Evolutionary conservation across 2,797 vertebrate genomes (phyloP).

Genomic region (Micrastur ruficollis): DNA sequence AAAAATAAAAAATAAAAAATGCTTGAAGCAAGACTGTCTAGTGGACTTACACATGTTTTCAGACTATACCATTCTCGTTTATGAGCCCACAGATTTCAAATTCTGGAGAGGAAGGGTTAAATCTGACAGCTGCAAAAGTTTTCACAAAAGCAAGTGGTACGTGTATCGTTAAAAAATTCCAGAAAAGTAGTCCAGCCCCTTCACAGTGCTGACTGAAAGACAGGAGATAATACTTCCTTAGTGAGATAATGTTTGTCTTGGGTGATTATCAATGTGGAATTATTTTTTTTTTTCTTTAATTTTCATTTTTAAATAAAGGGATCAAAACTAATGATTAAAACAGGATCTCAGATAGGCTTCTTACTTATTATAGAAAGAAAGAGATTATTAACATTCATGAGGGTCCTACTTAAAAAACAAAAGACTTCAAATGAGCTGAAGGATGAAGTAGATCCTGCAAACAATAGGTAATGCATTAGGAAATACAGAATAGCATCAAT

Average conservation of each 20-base stretch:
- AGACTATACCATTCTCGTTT: neutral
- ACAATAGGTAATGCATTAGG: neutral
- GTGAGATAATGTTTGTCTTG: neutral
- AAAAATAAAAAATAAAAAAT: neutral
- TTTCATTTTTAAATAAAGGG: neutral
- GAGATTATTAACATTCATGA: conserved; percentile 2
- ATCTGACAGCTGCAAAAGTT: neutral
- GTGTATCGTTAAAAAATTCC: neutral
- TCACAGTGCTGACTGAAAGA: neutral
- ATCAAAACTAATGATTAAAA: conserved; percentile 22
- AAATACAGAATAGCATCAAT: neutral
- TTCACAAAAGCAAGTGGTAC: neutral
- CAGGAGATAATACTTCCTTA: neutral
- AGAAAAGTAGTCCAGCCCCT: neutral
- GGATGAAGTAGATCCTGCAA: neutral
- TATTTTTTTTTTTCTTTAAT: neutral
- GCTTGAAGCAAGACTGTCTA: neutral
- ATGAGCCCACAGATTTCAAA: neutral
- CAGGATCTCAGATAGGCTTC: neutral
- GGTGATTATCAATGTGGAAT: neutral
- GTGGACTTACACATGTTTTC: neutral
- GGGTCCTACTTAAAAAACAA: neutral
- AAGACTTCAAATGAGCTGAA: conserved; percentile 4
- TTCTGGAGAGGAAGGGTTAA: neutral
- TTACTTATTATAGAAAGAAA: neutral